Evolutionary conservation across 2,888 invertebrate species (phyloP), one percentile per base, ranked within the genome.

Genomic region (Plusia festucae): DNA sequence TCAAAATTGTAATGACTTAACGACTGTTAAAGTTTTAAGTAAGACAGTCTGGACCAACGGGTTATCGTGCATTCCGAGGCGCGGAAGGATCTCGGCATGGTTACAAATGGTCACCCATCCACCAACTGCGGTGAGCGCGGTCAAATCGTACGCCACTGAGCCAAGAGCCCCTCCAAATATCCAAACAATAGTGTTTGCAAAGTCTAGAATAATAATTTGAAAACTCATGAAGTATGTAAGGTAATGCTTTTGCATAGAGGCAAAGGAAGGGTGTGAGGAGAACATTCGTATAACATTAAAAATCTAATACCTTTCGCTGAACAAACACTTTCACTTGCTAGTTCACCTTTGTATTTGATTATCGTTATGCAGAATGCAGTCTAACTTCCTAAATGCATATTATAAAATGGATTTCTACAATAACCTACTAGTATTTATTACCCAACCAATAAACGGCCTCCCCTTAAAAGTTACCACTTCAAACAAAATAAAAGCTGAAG

Each of bases 191-290:
- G 1, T 22, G 32, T 16, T n/a, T 16, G 20, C 49, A 53, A 34
- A 60, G 53, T 64, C 53, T 76, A 60, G 54, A 27, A 55, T 51
- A 51, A 27, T 64, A 72, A 72, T 72, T 65, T 56, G 49, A 59
- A 60, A 59, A 49, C 58, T 56, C 59, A 24, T 76, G 51, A 65
- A 76, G 20, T 63, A 71, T 71, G 71, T 71, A 71, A 49, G 57
- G 9, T 61, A 75, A 75, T 70, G 70, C 64, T 53, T 62, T 27
- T 16, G 30, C 55, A 62, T 54, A 51, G 51, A 58, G 57, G 44
- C 32, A 52, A 27, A 40, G 52, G 20, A 20, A 49, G 18, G 46
- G 8, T 20, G 18, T 18, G 11, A 20, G 20, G 20, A 20, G 46
- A 49, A 20, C 46, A 11, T 20, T 49, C n/a, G 46, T 18, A 49